These are phyloP conservation scores for Nomada fucata DNA, from an alignment of 2,888 invertebrate species.

Conservation along the genomic window DNA sequence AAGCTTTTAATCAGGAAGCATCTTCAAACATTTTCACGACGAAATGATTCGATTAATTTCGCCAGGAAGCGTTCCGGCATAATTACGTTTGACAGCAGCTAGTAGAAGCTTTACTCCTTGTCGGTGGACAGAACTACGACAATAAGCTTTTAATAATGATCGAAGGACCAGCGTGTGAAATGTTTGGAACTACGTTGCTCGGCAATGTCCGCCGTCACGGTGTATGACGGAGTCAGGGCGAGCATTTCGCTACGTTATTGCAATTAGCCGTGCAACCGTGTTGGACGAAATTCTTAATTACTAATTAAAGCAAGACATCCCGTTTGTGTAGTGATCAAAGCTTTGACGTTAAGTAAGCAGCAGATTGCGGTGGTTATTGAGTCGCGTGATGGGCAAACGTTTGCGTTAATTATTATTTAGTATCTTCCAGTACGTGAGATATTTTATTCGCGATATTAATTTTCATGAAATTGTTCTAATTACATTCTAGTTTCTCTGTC, in stretches of 20 bases:
- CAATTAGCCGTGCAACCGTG: constrained; percentile 29
- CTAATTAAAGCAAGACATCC: constrained; percentile 4
- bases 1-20: constrained; percentile 7
- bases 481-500: too few relatives aligned
- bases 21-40: constrained; percentile 31
- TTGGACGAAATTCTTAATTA: constrained; percentile 36
- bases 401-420: neutral
- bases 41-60: constrained; percentile 1
- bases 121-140: neutral
- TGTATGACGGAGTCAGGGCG: constrained; percentile 14
- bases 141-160: constrained; percentile 25
- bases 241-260: neutral
- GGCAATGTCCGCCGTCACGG: constrained; percentile 13
- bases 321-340: neutral
- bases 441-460: too few relatives aligned
- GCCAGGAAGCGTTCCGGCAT: too few relatives aligned
- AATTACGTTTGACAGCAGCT: neutral
- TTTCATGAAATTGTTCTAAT: too few relatives aligned
- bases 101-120: neutral
- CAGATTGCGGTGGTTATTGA: neutral
- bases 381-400: neutral
- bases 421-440: too few relatives aligned
- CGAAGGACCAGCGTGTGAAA: neutral
- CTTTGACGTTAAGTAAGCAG: neutral
- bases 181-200: constrained; percentile 8